Base-by-base conservation (phyloP, 2,113 vertebrate genomes). In the Charadrius vociferus region DNA sequence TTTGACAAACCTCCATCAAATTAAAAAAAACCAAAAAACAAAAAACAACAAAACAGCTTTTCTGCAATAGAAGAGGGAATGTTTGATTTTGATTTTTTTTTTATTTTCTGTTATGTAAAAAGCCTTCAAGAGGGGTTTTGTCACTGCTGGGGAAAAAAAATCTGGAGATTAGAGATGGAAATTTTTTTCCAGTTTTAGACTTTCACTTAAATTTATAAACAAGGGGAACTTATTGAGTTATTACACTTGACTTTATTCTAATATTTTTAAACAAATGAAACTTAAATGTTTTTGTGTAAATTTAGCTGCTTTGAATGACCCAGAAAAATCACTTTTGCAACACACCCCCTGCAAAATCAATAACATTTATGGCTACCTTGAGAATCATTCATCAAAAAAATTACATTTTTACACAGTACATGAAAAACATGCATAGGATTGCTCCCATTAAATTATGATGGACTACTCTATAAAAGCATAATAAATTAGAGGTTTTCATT, bases 331-430 rank as follows among this genome's bases (percentile, higher is more conserved):
- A 41, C 90, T 92, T 95, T 88, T 94, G 58, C 43, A 89, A 74
- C 86, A 82, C 7, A 65, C 7, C 19, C 97, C 87, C 83, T 86
- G 41, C 23, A 96, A 96, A 96, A 97, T 98, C 96, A 97, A 83
- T 97, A 97, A 91, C 41, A 73, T 77, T 63, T 92, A 90, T 86
- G 56, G 37, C 61, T 86, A 85, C n/a, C 41, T 77, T 58, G 73
- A 96, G 92, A 94, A 96, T 81, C 92, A 96, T 97, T 94, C 36
- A 96, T 97, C 93, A 98, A 96, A 88, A 65, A 24, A 68, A 95
- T 93, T 96, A 67, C 67, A 86, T 94, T 97, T 98, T 97, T 97
- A 96, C 45, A 53, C 10, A 83, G 59, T 91, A 91, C 49, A 56
- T 95, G 68, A 96, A 97, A 96, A 96, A 96, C 89, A 90, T 82